Evolutionary conservation across 2,797 vertebrate genomes (phyloP), one percentile per base, ranked within the genome.

Genomic region (Melanotaenia maccullochi): DNA sequence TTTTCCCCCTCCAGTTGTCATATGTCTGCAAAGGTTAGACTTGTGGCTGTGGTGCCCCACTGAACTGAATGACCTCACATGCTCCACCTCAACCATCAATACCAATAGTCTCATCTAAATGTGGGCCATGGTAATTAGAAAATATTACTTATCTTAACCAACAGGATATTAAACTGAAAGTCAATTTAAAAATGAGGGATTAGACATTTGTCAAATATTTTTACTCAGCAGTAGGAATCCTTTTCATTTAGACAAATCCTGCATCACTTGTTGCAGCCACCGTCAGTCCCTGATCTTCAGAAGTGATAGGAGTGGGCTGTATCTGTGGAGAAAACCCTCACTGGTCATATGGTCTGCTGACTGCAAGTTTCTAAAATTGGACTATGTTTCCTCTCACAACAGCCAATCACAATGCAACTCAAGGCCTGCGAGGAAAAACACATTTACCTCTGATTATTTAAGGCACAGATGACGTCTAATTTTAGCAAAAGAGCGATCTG

Each of bases 311-410:
- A 42, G 9, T 51, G 2, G 24, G 22, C 54, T 65, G 65, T 57
- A 76, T 32, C 52, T 60, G 47, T 47, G 73, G 66, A 61, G 52
- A 79, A 65, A 72, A 42, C 40, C 57, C 28, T 28, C 1, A 66
- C 38, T 36, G 51, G 62, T 81, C 79, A 73, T 69, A 71, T 60
- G 63, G 80, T 73, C 69, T 66, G 76, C 70, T 82, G 84, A 87
- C 83, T 51, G 55, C 76, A 54, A 54, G 65, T 24, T 78, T 82
- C 92, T 90, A 88, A 88, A 90, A 66, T 70, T 72, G 81, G 76
- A 73, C 60, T 1, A 28, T 0, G 33, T 85, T 78, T 83, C 73
- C 82, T 82, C 70, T 69, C 32, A 33, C 25, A 62, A 30, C 72
- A 78, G 71, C 77, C 77, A 86, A 80, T 90, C 84, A 81, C 67